Base-by-base conservation (phyloP, 2,888 invertebrate genomes). In the Slavum lentiscoides region DNA sequence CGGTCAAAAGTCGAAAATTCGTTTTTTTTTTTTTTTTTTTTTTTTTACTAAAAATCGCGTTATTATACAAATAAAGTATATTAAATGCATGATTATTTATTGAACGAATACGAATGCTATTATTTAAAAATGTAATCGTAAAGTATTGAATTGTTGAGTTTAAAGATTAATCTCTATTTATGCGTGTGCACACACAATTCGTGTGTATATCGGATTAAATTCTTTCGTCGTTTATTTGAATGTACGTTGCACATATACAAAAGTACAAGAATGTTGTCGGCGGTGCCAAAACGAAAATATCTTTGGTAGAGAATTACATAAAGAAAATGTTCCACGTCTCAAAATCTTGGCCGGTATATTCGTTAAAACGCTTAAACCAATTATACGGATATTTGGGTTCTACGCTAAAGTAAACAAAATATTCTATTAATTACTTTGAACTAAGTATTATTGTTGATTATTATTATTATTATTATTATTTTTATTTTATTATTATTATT, bases 241-340 rank as follows among this genome's bases (percentile, higher is more conserved):
- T 49, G 49, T 61, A 49, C 37, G 55, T 39, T 23, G n/a, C 11
- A 39, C n/a, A 62, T 55, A 69, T 9, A 70, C 64, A 80, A 55
- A 80, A 55, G 67, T 72, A 70, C 21, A 80, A 70, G 77, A 80
- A 80, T 80, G 77, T 80, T 17, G 76, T 70, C 8, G 39, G 13
- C 64, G 19, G 70, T 80, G 77, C 77, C 77, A 80, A 80, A 80
- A 80, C 77, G 61, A 80, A 80, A 80, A 80, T 80, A 80, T 80
- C 77, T 64, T 62, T 37, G 68, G 69, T 77, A 21, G 69, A 77
- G 77, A 69, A 76, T 77, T 70, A 77, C 69, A 77, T 61, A 80
- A 80, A 62, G 55, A 62, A 80, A 80, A 70, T 70, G 77, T 64
- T 70, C 69, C 64, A 64, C 23, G 55, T 61, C 43, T 62, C 30